Evolutionary conservation across 2,113 vertebrate genomes (phyloP), one percentile per base, ranked within the genome.

Genomic region (Melanerpes aurifrons): DNA sequence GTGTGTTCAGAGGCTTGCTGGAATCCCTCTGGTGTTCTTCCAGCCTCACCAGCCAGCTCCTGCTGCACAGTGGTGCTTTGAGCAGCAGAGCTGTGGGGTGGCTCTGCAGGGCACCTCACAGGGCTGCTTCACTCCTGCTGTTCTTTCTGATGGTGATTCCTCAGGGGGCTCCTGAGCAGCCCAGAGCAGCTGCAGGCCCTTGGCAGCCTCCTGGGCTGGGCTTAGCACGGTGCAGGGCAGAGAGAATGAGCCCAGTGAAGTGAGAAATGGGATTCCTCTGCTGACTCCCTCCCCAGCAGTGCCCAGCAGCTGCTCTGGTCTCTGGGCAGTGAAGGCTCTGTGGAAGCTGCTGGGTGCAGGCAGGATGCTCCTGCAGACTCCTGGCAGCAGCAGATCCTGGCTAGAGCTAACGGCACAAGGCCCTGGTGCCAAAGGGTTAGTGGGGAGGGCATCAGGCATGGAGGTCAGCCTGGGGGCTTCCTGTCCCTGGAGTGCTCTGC

Each of bases 201-300:
- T 26, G 61, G n/a, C 32, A 61, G 72, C 71, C 37, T 63, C 29
- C 59, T 15, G 1, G 7, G 53, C 77, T 0, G 1, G 53, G n/a
- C 26, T n/a, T 68, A 15, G 4, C 26, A 0, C 56, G 20, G 20
- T 16, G 68, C 20, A 3, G 76, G 86, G 90, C 89, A 57, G 86
- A 84, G 76, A 58, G 79, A 72, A 83, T 78, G 10, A 92, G 71
- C 86, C 82, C 86, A 8, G 5, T 48, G 15, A 86, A 69, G 80
- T 45, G 84, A 72, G 82, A 93, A 89, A 91, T 83, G 82, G 84
- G 67, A 82, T 92, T 95, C 87, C 86, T 80, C 50, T 63, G 82
- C 74, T 56, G 61, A 8, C 53, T 90, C 48, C 45, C 61, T 83
- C 61, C 77, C 78, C 31, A 6, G 56, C 78, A 74, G 40, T 28